These are phyloP conservation scores for Trematocara unimaculatum DNA, from an alignment of 2,113 vertebrate genomes.

Conservation along the genomic window DNA sequence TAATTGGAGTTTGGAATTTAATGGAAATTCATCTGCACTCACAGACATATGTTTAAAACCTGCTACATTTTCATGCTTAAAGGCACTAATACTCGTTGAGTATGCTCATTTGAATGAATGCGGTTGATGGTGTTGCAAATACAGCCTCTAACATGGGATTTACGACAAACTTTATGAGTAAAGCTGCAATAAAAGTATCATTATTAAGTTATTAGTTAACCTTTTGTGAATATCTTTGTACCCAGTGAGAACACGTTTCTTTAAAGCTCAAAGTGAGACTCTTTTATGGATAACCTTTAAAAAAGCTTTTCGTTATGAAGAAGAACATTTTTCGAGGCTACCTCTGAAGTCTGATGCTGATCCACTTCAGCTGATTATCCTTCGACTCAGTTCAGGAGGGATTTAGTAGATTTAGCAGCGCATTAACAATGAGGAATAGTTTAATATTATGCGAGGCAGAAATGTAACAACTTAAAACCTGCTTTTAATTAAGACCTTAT, in stretches of 20 bases:
- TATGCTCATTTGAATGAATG: background rate
- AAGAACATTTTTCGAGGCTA: background rate
- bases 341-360: background rate
- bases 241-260: background rate
- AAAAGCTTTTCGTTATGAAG: background rate
- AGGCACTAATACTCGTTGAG: rapidly evolving
- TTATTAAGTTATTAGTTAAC: background rate
- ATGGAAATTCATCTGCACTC: background rate
- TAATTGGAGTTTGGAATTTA: background rate
- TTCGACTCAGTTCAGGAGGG: background rate
- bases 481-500: background rate
- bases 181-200: background rate
- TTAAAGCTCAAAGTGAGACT: background rate
- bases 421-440: background rate
- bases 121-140: background rate
- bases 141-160: background rate
- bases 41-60: background rate
- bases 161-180: background rate
- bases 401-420: background rate
- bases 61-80: background rate
- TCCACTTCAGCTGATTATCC: background rate
- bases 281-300: background rate
- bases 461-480: background rate
- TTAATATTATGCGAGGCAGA: background rate
- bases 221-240: background rate